These are phyloP conservation scores for Pentalonia nigronervosa DNA, from an alignment of 1,140 invertebrate genomes.

Conservation along the genomic window DNA sequence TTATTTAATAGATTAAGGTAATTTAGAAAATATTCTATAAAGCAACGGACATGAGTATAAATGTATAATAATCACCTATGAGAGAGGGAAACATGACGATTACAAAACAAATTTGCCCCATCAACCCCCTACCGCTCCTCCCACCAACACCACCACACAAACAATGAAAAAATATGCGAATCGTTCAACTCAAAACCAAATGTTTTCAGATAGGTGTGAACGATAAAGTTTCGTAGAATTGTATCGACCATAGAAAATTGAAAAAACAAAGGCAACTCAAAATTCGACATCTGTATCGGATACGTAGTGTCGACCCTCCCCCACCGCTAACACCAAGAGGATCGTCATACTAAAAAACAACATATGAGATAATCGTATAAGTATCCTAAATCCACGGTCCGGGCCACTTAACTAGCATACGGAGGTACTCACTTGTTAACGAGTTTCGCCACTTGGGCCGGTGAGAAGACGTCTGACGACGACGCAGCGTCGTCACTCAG, in stretches of 20 bases:
- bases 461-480: neutral
- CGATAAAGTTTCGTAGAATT: neutral
- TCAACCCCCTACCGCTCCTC: too few relatives aligned
- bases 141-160: too few relatives aligned
- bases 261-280: neutral
- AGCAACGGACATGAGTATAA: neutral
- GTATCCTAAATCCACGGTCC: neutral
- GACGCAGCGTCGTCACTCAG: neutral
- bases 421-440: slow-evolving; percentile 3
- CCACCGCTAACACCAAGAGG: neutral
- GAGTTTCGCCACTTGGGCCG: neutral
- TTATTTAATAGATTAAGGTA: neutral
- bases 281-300: neutral
- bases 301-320: neutral
- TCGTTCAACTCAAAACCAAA: too few relatives aligned
- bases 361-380: too few relatives aligned
- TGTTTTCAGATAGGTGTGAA: neutral
- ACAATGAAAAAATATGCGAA: too few relatives aligned
- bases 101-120: neutral
- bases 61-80: neutral
- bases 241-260: neutral
- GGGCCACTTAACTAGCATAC: neutral
- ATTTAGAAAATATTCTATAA: neutral
- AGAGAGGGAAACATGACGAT: neutral
- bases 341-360: neutral